These are phyloP conservation scores for Procambarus virginalis DNA, from an alignment of 1,140 invertebrate genomes.

Conservation along the genomic window DNA sequence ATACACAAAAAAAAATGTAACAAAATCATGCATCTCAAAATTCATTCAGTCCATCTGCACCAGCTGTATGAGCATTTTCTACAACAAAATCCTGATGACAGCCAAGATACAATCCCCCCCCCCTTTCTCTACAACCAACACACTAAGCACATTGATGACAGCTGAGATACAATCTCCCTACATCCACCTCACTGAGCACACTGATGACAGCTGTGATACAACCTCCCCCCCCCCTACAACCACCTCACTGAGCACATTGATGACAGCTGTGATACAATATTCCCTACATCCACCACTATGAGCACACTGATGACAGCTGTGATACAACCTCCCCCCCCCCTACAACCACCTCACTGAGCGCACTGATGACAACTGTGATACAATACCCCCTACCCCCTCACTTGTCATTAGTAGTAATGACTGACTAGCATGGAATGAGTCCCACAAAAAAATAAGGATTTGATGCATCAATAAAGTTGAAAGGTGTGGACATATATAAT, in stretches of 20 bases:
- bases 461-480: constrained; percentile 31
- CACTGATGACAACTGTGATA: too few relatives aligned
- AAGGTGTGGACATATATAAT: constrained; percentile 1
- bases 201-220: not conserved
- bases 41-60: not conserved
- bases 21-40: not conserved
- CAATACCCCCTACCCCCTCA: too few relatives aligned
- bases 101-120: not conserved
- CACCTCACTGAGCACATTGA: too few relatives aligned
- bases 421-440: constrained; percentile 55
- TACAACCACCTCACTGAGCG: too few relatives aligned
- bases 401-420: not conserved
- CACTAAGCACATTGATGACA: not conserved
- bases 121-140: constrained; percentile 9
- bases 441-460: constrained; percentile 35
- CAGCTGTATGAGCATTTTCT: not conserved
- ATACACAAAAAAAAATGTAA: constrained; percentile 9
- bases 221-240: not conserved
- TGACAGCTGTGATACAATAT: too few relatives aligned
- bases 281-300: too few relatives aligned
- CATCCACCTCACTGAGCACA: constrained; percentile 26
- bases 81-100: not conserved
- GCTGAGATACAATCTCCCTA: not conserved
- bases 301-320: too few relatives aligned
- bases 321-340: too few relatives aligned